These are phyloP conservation scores for Monochamus alternatus DNA, from an alignment of 2,888 invertebrate genomes.

Conservation along the genomic window DNA sequence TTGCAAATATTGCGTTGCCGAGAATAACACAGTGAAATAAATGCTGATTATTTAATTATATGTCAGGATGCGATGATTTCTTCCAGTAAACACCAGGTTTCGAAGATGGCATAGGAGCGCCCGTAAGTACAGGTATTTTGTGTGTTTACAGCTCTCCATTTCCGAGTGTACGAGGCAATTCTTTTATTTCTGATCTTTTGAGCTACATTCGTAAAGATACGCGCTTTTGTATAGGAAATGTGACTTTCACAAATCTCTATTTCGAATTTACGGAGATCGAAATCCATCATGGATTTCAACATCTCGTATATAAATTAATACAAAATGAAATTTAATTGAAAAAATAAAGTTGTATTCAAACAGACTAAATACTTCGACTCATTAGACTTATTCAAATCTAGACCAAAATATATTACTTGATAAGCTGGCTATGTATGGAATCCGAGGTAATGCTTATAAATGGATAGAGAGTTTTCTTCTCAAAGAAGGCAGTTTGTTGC, in stretches of 20 bases:
- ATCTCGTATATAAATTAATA: too few species aligned
- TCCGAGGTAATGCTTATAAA: too few species aligned
- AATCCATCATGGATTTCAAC: too few species aligned
- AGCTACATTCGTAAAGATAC: neutral
- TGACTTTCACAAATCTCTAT: neutral
- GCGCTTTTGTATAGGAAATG: neutral
- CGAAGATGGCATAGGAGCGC: neutral
- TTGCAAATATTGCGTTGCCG: neutral
- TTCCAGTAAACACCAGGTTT: neutral
- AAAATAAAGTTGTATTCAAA: too few species aligned
- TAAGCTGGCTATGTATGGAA: too few species aligned
- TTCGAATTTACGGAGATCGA: too few species aligned
- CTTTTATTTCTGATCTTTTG: neutral
- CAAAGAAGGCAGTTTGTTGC: too few species aligned
- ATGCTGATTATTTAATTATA: neutral
- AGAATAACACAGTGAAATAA: neutral
- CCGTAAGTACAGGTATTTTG: neutral
- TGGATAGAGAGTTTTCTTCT: too few species aligned
- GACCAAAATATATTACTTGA: too few species aligned
- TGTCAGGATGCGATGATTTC: neutral
- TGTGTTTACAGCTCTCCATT: neutral
- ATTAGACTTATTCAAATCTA: too few species aligned
- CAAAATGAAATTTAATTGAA: too few species aligned
- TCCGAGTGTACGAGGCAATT: neutral
- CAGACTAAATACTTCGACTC: too few species aligned